Evolutionary conservation across 2,888 invertebrate species (phyloP), one percentile per base, ranked within the genome.

Genomic region (Dysmachus trigonus): DNA sequence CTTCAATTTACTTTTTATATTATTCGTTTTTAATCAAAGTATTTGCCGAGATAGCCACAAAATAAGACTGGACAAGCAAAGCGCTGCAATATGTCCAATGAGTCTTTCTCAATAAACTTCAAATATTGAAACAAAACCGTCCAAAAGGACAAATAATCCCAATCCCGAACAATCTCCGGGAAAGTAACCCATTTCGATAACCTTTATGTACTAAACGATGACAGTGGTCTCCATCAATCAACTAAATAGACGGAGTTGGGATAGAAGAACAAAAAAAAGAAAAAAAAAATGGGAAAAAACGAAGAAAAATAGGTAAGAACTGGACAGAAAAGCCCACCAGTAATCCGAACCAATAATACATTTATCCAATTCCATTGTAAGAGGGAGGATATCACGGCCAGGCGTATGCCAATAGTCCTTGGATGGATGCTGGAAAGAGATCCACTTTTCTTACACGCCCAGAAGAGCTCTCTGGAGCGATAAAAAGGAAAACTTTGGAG

Each of bases 181-280:
- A 79, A 47, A 79, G 79, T 79, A 79, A 51, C 79, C 79, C 79
- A 79, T 79, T 79, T 51, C 41, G 79, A 79, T 51, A 79, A 79
- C 79, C 76, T 79, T 79, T 79, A 79, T 79, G 79, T 79, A 79
- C 79, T 79, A 79, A 79, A 79, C 79, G 79, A 79, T 22, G 31
- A 51, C 79, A 79, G 47, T 79, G 79, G 79, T 79, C 47, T 79
- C 79, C 79, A 79, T 79, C 79, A 79, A 79, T 79, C 79, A 79
- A 79, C 79, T 47, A 79, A 79, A 79, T 79, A 79, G 79, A 79
- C 47, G 18, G n/a, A 51, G 79, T 79, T 79, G 79, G 51, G 79
- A 79, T 30, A n/a, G 7, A 30, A n/a, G n/a, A n/a, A n/a, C n/a
- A n/a, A n/a, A n/a, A 38, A 76, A 76, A 38, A 38, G n/a, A 76